Conservation (phyloP, 2,888 invertebrate genomes). For the Brachyopa scutellaris region DNA sequence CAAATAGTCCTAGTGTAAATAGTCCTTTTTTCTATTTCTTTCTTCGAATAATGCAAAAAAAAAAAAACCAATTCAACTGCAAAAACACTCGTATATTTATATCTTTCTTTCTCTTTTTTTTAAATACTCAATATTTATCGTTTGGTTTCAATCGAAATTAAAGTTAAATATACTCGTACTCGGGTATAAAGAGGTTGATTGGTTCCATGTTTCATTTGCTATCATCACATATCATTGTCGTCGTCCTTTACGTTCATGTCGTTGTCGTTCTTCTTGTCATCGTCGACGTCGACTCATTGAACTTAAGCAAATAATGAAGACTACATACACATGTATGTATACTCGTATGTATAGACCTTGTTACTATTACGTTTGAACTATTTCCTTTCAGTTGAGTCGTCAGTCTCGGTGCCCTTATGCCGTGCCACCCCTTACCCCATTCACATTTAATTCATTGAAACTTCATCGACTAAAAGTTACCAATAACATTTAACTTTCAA, state of each 20-base stretch:
- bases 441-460: constrained; percentile 70
- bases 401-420: neutral
- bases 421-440: neutral
- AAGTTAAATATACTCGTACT: constrained; percentile 56
- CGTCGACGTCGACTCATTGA: constrained; percentile 65
- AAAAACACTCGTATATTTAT: too few species aligned
- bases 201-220: constrained; percentile 59
- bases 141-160: constrained; percentile 67
- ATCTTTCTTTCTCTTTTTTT: too few species aligned
- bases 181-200: constrained; percentile 6
- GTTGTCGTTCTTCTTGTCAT: constrained; percentile 17
- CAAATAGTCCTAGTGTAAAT: too few species aligned
- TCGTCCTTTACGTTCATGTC: constrained; percentile 15
- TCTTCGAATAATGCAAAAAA: too few species aligned
- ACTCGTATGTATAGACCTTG: constrained; percentile 58
- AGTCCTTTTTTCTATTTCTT: too few species aligned
- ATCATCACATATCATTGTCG: constrained; percentile 62
- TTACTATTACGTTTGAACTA: constrained; percentile 42
- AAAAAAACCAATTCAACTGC: too few species aligned
- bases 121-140: too few species aligned
- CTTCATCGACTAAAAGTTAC: constrained; percentile 73
- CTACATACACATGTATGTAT: too few species aligned
- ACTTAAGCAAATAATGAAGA: constrained; percentile 66
- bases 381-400: constrained; percentile 53
- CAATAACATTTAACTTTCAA: constrained; percentile 76